These are phyloP conservation scores for Chloropsis cyanopogon DNA, from an alignment of 2,113 vertebrate species.

Conservation along the genomic window DNA sequence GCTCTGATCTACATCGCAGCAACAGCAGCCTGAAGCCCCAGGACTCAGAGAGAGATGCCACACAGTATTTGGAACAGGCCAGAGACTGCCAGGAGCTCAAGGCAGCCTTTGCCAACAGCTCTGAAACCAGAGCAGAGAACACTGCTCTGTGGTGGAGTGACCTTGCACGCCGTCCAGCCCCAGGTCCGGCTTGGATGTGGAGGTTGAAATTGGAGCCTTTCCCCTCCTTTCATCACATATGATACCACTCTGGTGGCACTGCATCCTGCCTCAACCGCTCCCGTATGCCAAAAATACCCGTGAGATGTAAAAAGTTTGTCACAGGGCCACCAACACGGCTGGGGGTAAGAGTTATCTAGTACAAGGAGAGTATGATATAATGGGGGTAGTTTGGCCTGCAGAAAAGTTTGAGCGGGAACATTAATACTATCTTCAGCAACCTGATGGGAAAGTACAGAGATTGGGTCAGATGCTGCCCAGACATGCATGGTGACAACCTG, in stretches of 20 bases:
- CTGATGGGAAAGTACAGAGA: background rate
- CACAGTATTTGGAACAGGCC: background rate
- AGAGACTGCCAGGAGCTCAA: background rate
- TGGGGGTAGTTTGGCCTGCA: fast-evolving
- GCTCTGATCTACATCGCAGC: background rate
- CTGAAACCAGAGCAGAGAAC: background rate
- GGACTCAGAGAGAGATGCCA: background rate
- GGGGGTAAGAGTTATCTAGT: background rate
- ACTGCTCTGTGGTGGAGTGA: background rate
- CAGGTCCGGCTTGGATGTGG: background rate
- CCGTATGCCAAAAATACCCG: background rate
- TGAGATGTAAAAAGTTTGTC: background rate
- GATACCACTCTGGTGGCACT: background rate
- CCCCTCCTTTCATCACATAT: background rate
- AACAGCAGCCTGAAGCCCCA: background rate
- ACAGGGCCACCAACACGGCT: fast-evolving
- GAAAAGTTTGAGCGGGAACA: background rate
- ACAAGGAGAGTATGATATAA: background rate
- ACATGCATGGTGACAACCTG: background rate
- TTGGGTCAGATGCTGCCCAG: background rate
- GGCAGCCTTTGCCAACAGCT: background rate
- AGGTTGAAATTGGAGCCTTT: background rate
- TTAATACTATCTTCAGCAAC: background rate
- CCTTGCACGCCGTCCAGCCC: background rate
- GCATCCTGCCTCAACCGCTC: background rate